phyloP scores from a whole-genome alignment of 2,113 vertebrate genomes.

The Henicopernis longicauda region DNA sequence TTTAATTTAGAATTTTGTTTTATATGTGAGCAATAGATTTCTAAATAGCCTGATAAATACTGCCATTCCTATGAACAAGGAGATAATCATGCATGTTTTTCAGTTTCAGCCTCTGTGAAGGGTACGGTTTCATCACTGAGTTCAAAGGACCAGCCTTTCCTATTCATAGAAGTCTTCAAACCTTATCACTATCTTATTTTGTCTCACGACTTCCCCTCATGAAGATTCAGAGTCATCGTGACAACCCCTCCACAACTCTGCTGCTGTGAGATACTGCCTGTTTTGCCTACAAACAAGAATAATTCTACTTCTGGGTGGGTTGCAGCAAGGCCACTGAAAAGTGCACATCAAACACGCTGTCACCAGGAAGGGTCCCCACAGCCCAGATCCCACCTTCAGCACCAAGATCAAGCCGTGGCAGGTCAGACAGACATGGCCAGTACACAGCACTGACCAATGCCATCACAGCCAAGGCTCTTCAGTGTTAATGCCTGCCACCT shows the following conservation, averaged over 20 bases:
- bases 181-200: not conserved
- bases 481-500: accelerated
- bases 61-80: not conserved
- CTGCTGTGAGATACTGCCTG: not conserved
- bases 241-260: not conserved
- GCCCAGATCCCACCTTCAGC: not conserved
- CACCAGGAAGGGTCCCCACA: not conserved
- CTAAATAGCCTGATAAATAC: not conserved
- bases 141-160: not conserved
- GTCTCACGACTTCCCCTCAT: not conserved
- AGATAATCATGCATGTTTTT: not conserved
- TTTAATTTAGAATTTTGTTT: not conserved
- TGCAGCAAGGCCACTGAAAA: not conserved
- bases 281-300: not conserved
- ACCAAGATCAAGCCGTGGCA: not conserved
- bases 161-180: not conserved
- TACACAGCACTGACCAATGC: not conserved
- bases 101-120: not conserved
- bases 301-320: not conserved
- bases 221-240: accelerated
- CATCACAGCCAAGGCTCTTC: not conserved
- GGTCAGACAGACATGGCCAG: not conserved
- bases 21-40: not conserved
- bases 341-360: not conserved
- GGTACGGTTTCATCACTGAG: not conserved